Conservation (phyloP, 2,113 vertebrate species). For the Cyanoliseus patagonus region DNA sequence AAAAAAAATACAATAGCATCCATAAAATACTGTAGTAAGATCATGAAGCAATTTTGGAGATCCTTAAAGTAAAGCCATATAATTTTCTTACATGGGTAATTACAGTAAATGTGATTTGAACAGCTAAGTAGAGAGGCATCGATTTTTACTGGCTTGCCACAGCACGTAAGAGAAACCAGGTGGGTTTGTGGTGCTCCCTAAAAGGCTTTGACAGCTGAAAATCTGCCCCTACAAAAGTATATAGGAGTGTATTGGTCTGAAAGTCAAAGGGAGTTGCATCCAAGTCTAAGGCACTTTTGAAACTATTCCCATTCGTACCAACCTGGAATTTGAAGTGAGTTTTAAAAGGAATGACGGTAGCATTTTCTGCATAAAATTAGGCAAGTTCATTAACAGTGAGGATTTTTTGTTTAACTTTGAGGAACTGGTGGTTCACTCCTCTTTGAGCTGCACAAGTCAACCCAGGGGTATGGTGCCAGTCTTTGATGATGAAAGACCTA, state of each 20-base stretch:
- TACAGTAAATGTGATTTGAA: constrained; percentile 26
- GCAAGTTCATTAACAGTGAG: constrained; percentile 63
- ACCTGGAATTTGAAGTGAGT: constrained; percentile 39
- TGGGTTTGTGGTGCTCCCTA: constrained; percentile 12
- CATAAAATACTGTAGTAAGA: neutral
- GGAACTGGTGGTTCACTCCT: neutral
- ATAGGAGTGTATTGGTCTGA: neutral
- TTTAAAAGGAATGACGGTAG: constrained; percentile 29
- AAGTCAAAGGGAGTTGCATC: constrained; percentile 45
- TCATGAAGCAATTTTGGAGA: neutral
- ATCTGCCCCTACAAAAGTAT: neutral
- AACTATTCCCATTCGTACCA: neutral
- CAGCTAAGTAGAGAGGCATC: neutral
- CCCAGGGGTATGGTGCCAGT: constrained; percentile 55
- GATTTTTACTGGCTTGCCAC: constrained; percentile 6
- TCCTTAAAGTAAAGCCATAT: neutral
- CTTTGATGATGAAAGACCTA: constrained; percentile 42
- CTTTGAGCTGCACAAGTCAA: constrained; percentile 60
- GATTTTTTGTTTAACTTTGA: constrained; percentile 65
- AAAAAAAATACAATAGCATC: neutral
- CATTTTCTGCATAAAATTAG: constrained; percentile 70
- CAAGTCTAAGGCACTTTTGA: constrained; percentile 19
- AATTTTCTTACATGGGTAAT: constrained; percentile 3
- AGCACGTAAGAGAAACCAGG: neutral
- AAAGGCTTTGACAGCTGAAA: constrained; percentile 14